Evolutionary conservation across 1,140 invertebrate genomes (phyloP).

Genomic region (Trichonephila inaurata): DNA sequence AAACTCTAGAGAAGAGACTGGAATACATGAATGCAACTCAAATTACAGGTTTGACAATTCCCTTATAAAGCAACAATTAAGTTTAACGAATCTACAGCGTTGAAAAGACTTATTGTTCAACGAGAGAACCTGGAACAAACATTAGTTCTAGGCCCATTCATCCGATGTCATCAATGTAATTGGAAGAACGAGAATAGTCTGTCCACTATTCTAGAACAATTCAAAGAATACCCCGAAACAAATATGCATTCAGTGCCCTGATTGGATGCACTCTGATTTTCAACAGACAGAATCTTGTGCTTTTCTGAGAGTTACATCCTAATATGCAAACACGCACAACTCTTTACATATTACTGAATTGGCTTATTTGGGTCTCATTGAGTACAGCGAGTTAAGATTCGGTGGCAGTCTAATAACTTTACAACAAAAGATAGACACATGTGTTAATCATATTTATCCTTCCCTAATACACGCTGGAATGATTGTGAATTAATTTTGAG

Average conservation of each 20-base stretch:
- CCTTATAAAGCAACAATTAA: constrained; percentile 11
- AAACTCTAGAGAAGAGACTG: constrained; percentile 31
- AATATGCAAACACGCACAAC: background rate
- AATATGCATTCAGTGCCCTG: background rate
- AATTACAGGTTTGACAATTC: constrained; percentile 40
- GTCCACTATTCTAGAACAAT: background rate
- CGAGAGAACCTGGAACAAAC: background rate
- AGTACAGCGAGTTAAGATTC: background rate
- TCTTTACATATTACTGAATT: background rate
- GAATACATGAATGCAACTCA: constrained; percentile 43
- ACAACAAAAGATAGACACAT: background rate
- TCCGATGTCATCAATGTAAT: constrained; percentile 33
- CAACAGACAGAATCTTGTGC: background rate
- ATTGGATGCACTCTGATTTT: background rate
- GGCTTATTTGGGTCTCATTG: background rate
- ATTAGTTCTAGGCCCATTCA: constrained; percentile 3
- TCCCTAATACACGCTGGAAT: background rate
- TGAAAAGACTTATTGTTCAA: constrained; percentile 12
- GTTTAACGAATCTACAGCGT: constrained; percentile 40
- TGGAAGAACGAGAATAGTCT: background rate
- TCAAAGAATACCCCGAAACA: background rate
- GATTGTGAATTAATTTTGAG: constrained; percentile 16
- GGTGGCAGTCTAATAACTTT: background rate
- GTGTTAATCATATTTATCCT: background rate
- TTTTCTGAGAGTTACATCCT: background rate